Evolutionary conservation across 1,140 invertebrate species (phyloP).

Genomic region (Drosophila albomicans): DNA sequence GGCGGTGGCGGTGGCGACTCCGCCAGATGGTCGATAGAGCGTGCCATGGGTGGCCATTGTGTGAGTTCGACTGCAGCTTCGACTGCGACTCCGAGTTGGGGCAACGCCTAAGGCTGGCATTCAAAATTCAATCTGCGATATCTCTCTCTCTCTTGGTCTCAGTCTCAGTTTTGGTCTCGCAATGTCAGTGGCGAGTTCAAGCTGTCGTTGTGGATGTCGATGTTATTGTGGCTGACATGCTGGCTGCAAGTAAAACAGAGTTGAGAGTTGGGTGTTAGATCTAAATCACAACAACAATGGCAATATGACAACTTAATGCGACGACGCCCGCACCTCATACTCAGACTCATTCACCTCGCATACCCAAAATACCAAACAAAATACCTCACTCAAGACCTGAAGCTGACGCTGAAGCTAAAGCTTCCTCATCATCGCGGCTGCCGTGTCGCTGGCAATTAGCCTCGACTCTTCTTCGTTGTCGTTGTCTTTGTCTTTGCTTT

Average conservation of each 20-base stretch:
- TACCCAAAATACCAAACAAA: conserved; percentile 19
- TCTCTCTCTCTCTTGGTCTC: no score
- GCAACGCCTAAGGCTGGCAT: conserved; percentile 33
- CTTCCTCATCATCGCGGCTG: conserved; percentile 31
- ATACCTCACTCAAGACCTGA: background rate
- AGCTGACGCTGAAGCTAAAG: background rate
- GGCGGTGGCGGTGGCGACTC: conserved; percentile 5
- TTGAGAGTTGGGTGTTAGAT: conserved; percentile 10
- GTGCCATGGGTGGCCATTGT: conserved; percentile 59
- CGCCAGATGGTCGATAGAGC: conserved; percentile 56
- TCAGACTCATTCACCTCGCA: background rate
- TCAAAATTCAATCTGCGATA: background rate
- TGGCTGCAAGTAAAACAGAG: conserved; percentile 26
- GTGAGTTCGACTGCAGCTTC: background rate
- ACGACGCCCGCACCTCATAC: conserved; percentile 23
- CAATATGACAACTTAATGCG: conserved; percentile 39
- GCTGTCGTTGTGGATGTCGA: background rate
- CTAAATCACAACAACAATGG: conserved; percentile 23
- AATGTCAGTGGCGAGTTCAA: conserved; percentile 19
- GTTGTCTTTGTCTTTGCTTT: conserved; percentile 4
- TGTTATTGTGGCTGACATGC: conserved; percentile 21
- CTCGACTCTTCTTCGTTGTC: conserved; percentile 8
- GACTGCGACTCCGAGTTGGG: background rate
- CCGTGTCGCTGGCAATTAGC: conserved; percentile 65
- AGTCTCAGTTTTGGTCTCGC: conserved; percentile 2